phyloP scores from a whole-genome alignment of 2,113 vertebrate species.

The Charina bottae region DNA sequence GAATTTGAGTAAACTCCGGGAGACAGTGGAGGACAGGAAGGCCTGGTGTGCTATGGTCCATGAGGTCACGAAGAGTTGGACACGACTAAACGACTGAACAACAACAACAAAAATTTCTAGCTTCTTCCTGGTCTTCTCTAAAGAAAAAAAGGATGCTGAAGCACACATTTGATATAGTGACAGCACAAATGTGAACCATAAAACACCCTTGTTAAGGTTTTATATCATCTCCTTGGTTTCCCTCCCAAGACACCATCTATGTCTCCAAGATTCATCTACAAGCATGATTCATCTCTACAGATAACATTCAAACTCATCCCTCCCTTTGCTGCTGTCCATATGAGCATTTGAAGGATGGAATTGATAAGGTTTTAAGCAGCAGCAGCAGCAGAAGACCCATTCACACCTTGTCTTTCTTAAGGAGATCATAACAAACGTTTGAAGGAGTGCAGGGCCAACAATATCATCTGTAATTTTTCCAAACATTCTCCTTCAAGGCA shows the following conservation, averaged over 20 bases:
- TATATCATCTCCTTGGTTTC: neutral
- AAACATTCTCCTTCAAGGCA: neutral
- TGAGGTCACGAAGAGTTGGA: too few relatives aligned
- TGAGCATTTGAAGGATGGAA: neutral
- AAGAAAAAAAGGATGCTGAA: neutral
- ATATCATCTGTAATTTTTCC: neutral
- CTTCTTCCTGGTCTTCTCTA: rapidly evolving
- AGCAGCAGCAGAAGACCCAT: neutral
- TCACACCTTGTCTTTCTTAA: neutral
- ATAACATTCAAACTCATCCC: neutral
- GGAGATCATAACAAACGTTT: neutral
- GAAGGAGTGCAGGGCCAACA: neutral
- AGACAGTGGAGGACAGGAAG: too few relatives aligned
- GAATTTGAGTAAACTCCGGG: too few relatives aligned
- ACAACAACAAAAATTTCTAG: too few relatives aligned
- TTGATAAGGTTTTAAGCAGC: neutral
- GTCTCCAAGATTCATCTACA: neutral
- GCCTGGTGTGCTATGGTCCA: too few relatives aligned
- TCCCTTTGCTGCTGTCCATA: neutral
- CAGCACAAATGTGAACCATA: neutral
- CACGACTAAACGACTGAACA: too few relatives aligned
- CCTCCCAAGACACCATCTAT: neutral
- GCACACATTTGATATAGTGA: rapidly evolving
- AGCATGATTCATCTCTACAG: neutral
- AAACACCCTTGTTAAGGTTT: conserved; percentile 12